phyloP scores from a whole-genome alignment of 2,113 vertebrate genomes.

The Dicentrarchus labrax region DNA sequence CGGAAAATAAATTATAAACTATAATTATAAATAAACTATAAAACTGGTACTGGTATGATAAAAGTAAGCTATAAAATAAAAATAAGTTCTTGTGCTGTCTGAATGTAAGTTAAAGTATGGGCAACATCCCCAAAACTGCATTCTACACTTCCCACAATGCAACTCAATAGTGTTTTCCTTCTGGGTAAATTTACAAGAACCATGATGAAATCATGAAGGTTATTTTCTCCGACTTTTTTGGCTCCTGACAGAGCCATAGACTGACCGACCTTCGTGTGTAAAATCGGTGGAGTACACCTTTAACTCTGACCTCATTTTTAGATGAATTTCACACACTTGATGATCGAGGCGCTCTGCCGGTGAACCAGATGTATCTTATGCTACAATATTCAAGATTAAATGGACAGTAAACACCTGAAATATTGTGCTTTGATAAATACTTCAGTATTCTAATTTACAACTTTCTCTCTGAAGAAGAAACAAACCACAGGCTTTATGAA shows the following conservation, averaged over 20 bases:
- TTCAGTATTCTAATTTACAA: neutral
- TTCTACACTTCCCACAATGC: conserved; percentile 6
- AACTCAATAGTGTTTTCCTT: neutral
- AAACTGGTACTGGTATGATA: too few relatives aligned
- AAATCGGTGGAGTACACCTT: neutral
- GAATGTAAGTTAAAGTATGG: neutral
- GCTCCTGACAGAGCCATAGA: neutral
- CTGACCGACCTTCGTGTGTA: neutral
- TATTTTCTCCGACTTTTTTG: neutral
- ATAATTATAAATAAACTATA: neutral
- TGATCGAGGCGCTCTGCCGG: neutral
- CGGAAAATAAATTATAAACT: neutral
- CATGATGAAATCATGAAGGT: neutral
- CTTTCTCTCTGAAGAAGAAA: neutral
- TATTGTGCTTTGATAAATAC: conserved; percentile 5
- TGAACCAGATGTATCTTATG: neutral
- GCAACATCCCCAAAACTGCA: neutral
- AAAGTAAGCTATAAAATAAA: neutral
- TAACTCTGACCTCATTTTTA: neutral
- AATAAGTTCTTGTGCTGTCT: neutral
- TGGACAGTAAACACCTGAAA: neutral
- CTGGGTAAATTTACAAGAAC: neutral
- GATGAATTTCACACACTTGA: neutral
- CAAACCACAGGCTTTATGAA: conserved; percentile 15
- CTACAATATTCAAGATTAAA: neutral